These are phyloP conservation scores for Phasia obesa DNA, from an alignment of 2,888 invertebrate species.

Conservation along the genomic window DNA sequence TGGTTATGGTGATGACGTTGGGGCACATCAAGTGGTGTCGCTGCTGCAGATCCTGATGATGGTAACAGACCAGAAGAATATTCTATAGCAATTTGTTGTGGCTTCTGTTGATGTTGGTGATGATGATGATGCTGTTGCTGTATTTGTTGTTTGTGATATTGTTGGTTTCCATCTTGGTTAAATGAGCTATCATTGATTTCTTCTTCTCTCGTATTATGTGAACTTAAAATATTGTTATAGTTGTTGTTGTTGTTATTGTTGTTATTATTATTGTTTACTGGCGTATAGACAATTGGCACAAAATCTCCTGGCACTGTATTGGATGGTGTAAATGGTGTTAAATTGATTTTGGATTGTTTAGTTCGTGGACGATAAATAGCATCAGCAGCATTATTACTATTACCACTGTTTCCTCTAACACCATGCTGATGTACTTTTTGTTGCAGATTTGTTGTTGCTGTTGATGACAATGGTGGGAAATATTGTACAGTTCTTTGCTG, in stretches of 20 bases:
- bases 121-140: slow-evolving; percentile 66
- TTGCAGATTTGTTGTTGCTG: slow-evolving; percentile 65
- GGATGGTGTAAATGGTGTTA: slow-evolving; percentile 84
- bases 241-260: slow-evolving; percentile 65
- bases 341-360: slow-evolving; percentile 82
- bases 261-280: slow-evolving; percentile 76
- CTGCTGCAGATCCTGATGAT: slow-evolving; percentile 40
- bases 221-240: slow-evolving; percentile 55
- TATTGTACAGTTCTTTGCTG: slow-evolving; percentile 80
- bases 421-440: slow-evolving; percentile 43
- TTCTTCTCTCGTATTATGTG: slow-evolving; percentile 37
- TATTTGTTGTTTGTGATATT: slow-evolving; percentile 60
- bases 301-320: slow-evolving; percentile 84
- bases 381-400: slow-evolving; percentile 18
- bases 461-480: slow-evolving; percentile 76
- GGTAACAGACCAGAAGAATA: slow-evolving; percentile 71
- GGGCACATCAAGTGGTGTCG: slow-evolving; percentile 49
- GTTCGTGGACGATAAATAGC: slow-evolving; percentile 74
- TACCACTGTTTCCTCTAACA: slow-evolving; percentile 4
- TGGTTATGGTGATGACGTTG: slow-evolving; percentile 65
- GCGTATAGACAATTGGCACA: slow-evolving; percentile 83
- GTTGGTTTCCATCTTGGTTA: slow-evolving; percentile 73
- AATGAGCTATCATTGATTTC: slow-evolving; percentile 59
- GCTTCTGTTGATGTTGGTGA: slow-evolving; percentile 66
- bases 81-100: slow-evolving; percentile 75